phyloP scores from a whole-genome alignment of 2,888 invertebrate species.

The Agrotis puta region DNA sequence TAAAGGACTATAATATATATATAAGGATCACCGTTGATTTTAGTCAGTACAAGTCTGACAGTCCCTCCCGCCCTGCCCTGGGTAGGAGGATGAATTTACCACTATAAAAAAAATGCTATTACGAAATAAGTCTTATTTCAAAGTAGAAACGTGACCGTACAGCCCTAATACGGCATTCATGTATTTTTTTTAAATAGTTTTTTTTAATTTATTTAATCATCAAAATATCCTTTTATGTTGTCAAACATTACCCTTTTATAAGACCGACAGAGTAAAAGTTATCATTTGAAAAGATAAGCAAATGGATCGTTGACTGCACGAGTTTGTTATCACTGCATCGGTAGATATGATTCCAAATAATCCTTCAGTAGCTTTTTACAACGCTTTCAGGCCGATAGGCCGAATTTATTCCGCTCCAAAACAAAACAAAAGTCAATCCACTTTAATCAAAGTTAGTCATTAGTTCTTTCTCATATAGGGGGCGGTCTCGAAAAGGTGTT shows the following conservation, averaged over 20 bases:
- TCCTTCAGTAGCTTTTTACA: constrained; percentile 5
- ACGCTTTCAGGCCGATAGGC: neutral
- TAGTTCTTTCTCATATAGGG: no score
- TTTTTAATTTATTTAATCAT: neutral
- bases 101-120: no score
- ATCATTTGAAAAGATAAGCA: constrained; percentile 10
- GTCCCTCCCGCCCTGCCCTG: no score
- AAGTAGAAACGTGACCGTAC: neutral
- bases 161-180: neutral
- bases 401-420: no score
- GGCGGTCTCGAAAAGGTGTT: neutral
- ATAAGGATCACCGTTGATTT: no score
- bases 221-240: neutral
- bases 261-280: neutral
- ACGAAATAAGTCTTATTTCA: no score
- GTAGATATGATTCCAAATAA: constrained; percentile 15
- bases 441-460: no score
- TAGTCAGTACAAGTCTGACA: no score
- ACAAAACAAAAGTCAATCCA: no score
- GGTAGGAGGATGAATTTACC: no score
- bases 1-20: no score
- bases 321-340: constrained; percentile 19
- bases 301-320: constrained; percentile 9
- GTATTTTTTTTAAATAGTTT: neutral
- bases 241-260: neutral